Base-by-base conservation (phyloP, 2,888 invertebrate genomes). In the Drosophila suboccidentalis region DNA sequence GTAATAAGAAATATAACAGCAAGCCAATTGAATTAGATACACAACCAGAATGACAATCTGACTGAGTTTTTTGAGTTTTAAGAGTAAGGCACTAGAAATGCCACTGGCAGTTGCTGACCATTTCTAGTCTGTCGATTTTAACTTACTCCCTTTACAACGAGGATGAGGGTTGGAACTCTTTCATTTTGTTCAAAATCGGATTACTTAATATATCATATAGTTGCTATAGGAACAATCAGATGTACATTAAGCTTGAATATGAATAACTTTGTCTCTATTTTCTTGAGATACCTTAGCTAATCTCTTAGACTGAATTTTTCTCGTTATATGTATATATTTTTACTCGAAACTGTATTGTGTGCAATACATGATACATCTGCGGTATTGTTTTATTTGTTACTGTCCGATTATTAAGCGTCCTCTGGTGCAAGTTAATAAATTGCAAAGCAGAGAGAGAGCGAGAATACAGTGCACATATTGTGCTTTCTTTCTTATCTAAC, bases 401-500 rank as follows among this genome's bases (percentile, higher is more conserved):
- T 38, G 38, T 47, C 10, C 63, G 51, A 66, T 80, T 78, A 67
- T 75, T 61, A 49, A 51, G 44, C 64, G 55, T 67, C 68, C 41
- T 38, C 51, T 59, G 51, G 57, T 63, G 54, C 68, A 77, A 80
- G 77, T 71, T 73, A 68, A 73, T 76, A 80, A 71, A 83, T 76
- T 73, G 51, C 55, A 61, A 71, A 70, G 65, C 6, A 53, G 43
- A 63, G 64, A 53, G 54, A 60, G 64, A 60, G 49, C 60, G 62
- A 53, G 49, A 60, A 61, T 61, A 29, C 29, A 60, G 54, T 60
- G 50, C 38, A 41, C 51, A 62, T 55, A 51, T 49, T 66, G 57
- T 64, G 70, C 50, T 66, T 82, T 67, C 68, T 71, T 65, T 81
- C 87, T 75, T 82, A 82, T 87, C 82, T 85, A 76, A 85, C 86